Conservation (phyloP, 2,888 invertebrate genomes). For the Cosmia pyralina region DNA sequence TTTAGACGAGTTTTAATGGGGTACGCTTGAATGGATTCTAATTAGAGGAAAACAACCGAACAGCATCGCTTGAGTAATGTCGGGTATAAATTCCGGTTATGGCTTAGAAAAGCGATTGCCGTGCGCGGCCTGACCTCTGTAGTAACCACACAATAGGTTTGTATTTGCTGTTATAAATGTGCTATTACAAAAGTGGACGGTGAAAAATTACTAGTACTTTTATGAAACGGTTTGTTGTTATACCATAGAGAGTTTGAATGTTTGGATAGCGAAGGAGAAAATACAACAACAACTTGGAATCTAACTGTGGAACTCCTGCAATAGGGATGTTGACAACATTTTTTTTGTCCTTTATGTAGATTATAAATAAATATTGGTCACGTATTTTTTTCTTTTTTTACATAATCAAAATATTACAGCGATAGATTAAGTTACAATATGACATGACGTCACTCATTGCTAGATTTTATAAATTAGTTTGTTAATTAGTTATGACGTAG, state of each 20-base stretch:
- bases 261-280: slow-evolving; percentile 29
- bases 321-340: background rate
- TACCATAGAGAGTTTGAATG: slow-evolving; percentile 44
- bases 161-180: slow-evolving; percentile 85
- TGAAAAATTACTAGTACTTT: slow-evolving; percentile 77
- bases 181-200: slow-evolving; percentile 80
- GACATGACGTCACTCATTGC: no score
- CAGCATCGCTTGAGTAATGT: slow-evolving; percentile 85
- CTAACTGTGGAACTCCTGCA: background rate
- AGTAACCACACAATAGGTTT: slow-evolving; percentile 77
- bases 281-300: background rate
- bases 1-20: slow-evolving; percentile 90
- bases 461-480: no score
- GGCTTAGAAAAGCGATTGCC: slow-evolving; percentile 81
- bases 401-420: no score
- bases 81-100: slow-evolving; percentile 87
- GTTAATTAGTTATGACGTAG: no score
- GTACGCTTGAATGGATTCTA: slow-evolving; percentile 89
- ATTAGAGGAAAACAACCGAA: slow-evolving; percentile 89
- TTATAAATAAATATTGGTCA: no score
- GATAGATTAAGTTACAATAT: no score
- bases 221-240: slow-evolving; percentile 68
- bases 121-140: slow-evolving; percentile 74
- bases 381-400: no score
- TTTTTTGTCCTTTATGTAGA: no score